phyloP scores from a whole-genome alignment of 2,888 invertebrate genomes.

The Pandemis heparana region DNA sequence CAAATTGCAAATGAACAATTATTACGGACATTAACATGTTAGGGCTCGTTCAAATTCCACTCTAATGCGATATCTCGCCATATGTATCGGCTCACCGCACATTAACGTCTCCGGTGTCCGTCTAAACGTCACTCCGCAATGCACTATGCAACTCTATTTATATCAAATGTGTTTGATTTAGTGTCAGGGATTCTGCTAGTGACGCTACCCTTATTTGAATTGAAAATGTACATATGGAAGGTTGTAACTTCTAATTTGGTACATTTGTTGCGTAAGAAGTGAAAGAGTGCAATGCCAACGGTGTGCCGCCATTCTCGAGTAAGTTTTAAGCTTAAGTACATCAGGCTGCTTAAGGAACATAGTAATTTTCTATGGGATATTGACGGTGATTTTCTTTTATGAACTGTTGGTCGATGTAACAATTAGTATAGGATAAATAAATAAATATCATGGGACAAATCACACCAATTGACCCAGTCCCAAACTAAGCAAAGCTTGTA shows the following conservation, averaged over 20 bases:
- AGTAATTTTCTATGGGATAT: too few relatives aligned
- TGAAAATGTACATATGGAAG: background rate
- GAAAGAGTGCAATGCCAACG: too few relatives aligned
- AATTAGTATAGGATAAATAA: too few relatives aligned
- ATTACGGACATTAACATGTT: slow-evolving; percentile 45
- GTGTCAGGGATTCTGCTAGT: slow-evolving; percentile 5
- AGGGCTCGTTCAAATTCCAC: slow-evolving; percentile 53
- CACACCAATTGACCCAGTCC: too few relatives aligned
- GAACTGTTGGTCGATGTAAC: too few relatives aligned
- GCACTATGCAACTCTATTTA: slow-evolving; percentile 71
- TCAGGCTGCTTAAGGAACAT: too few relatives aligned
- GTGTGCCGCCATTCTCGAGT: too few relatives aligned
- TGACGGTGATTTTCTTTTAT: too few relatives aligned
- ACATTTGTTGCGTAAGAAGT: too few relatives aligned
- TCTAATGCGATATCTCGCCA: slow-evolving; percentile 72
- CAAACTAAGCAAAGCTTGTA: too few relatives aligned
- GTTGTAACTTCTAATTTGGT: background rate
- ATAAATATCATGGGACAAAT: too few relatives aligned
- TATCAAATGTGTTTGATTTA: slow-evolving; percentile 49
- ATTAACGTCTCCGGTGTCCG: slow-evolving; percentile 82
- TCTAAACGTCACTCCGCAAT: slow-evolving; percentile 57
- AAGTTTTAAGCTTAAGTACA: too few relatives aligned
- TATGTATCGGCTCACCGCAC: slow-evolving; percentile 80
- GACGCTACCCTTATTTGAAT: background rate
- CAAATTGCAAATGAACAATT: slow-evolving; percentile 39